Evolutionary conservation across 2,888 invertebrate genomes (phyloP).

Genomic region (Leucophora obtusa): DNA sequence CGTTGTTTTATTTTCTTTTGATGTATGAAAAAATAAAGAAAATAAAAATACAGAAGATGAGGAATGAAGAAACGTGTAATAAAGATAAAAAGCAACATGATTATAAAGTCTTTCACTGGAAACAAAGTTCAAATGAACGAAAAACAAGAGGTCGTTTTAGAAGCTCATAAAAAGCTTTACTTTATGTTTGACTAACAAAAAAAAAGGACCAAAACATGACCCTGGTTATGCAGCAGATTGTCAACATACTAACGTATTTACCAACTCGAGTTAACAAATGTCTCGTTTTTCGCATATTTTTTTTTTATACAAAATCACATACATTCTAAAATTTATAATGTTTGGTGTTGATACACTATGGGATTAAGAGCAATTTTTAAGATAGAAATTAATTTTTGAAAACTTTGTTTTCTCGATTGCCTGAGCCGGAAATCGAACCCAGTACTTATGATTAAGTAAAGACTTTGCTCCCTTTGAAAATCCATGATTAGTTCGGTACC

Average conservation of each 20-base stretch:
- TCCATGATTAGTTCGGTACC: too few relatives aligned
- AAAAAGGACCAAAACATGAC: slow-evolving; percentile 6
- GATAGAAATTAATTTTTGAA: too few relatives aligned
- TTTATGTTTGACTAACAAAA: not conserved
- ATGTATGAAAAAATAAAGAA: not conserved
- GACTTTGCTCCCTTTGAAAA: too few relatives aligned
- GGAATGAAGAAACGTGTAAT: not conserved
- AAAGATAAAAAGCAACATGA: slow-evolving; percentile 14
- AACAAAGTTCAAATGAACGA: slow-evolving; percentile 9
- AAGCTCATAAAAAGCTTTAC: slow-evolving; percentile 13
- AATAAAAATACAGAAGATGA: too few relatives aligned
- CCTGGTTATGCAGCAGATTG: not conserved
- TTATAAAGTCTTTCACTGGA: not conserved
- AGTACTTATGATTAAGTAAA: too few relatives aligned
- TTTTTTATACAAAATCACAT: not conserved
- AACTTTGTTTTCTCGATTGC: too few relatives aligned
- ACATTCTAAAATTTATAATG: not conserved
- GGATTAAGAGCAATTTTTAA: too few relatives aligned
- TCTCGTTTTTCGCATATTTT: slow-evolving; percentile 13
- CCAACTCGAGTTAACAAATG: slow-evolving; percentile 1
- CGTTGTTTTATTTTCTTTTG: slow-evolving; percentile 8
- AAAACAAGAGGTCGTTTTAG: not conserved
- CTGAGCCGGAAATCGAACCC: too few relatives aligned
- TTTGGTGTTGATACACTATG: not conserved
- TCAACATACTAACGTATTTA: not conserved